Evolutionary conservation across 2,113 vertebrate genomes (phyloP).

Genomic region (Chaetodon trifascialis): DNA sequence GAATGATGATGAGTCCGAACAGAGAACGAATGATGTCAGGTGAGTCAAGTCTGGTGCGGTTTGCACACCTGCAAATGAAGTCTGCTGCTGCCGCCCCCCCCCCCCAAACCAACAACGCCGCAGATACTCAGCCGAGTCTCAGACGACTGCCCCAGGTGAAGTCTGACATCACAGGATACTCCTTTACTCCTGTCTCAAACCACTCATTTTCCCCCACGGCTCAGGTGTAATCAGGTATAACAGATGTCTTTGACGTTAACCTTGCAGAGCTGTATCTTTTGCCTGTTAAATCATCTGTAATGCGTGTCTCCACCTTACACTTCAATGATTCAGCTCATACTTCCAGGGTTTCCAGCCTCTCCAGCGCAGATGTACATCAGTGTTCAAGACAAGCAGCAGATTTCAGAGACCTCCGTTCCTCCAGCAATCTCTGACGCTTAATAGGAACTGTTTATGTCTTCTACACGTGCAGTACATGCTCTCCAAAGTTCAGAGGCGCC

Average conservation of each 20-base stretch:
- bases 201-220: constrained; percentile 35
- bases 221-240: constrained; percentile 48
- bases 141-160: constrained; percentile 59
- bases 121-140: constrained; percentile 52
- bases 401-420: constrained; percentile 19
- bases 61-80: constrained; percentile 71
- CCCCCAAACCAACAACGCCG: neutral
- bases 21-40: constrained; percentile 48
- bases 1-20: constrained; percentile 5
- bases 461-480: constrained; percentile 3
- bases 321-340: constrained; percentile 8
- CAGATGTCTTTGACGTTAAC: constrained; percentile 59
- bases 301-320: constrained; percentile 20
- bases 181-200: constrained; percentile 27
- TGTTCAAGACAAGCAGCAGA: constrained; percentile 9
- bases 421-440: constrained; percentile 11
- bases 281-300: constrained; percentile 19
- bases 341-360: neutral
- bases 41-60: constrained; percentile 64
- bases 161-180: constrained; percentile 66
- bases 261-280: constrained; percentile 29
- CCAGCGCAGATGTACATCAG: constrained; percentile 31
- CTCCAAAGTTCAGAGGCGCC: constrained; percentile 59
- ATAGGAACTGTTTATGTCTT: constrained; percentile 15
- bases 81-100: constrained; percentile 11